Conservation (phyloP, 1,140 invertebrate species). For the Caenorhabditis elegans region DNA sequence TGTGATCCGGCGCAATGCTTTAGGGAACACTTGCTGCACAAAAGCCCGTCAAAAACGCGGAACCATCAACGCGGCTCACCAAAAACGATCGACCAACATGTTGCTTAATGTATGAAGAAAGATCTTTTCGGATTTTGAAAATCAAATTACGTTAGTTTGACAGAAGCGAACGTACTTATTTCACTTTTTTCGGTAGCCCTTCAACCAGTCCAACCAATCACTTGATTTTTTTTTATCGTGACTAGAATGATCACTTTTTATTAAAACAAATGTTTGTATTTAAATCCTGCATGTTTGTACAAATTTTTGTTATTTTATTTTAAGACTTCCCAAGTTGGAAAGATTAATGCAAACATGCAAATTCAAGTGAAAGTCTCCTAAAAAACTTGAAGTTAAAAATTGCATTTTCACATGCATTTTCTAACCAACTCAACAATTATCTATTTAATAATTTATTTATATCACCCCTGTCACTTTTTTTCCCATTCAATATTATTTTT, state of each 20-base stretch:
- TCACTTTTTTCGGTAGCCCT: neutral
- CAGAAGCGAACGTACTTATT: neutral
- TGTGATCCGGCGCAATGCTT: slow-evolving; percentile 59
- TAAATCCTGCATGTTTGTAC: neutral
- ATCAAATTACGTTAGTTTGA: slow-evolving; percentile 7
- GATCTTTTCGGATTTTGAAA: slow-evolving; percentile 15
- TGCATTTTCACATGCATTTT: too few relatives aligned
- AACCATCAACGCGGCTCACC: slow-evolving; percentile 46
- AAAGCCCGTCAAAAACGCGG: slow-evolving; percentile 31
- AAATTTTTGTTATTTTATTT: neutral
- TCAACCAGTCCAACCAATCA: too few relatives aligned
- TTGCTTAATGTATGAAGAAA: slow-evolving; percentile 53
- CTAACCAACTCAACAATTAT: too few relatives aligned
- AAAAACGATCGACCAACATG: slow-evolving; percentile 60
- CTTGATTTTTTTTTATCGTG: neutral
- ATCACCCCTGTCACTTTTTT: neutral
- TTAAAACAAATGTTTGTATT: too few relatives aligned
- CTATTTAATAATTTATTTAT: too few relatives aligned
- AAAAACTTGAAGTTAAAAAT: too few relatives aligned
- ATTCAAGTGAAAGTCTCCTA: too few relatives aligned
- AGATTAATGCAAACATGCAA: too few relatives aligned
- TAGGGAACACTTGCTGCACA: slow-evolving; percentile 57
- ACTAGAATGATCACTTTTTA: too few relatives aligned
- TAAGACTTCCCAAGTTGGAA: too few relatives aligned
- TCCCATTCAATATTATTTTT: too few relatives aligned